Conservation (phyloP, 2,113 vertebrate species). For the Columba livia region DNA sequence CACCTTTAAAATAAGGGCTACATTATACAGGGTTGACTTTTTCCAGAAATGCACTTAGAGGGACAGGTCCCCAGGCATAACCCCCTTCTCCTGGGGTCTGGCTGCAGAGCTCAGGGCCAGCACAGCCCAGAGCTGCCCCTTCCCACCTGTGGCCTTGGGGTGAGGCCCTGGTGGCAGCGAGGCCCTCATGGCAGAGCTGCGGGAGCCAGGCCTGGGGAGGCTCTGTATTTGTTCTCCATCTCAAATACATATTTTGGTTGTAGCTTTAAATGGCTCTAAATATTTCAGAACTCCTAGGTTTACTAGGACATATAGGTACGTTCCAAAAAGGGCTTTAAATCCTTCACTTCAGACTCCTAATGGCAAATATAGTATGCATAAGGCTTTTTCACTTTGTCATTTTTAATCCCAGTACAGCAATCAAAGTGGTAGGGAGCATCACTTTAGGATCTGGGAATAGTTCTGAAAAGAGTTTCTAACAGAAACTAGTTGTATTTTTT, state of each 20-base stretch:
- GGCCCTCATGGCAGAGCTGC: accelerated
- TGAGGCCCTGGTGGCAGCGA: neutral
- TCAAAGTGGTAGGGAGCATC: neutral
- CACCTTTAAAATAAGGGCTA: neutral
- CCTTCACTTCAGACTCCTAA: neutral
- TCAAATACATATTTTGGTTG: neutral
- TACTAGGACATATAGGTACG: neutral
- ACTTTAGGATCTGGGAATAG: neutral
- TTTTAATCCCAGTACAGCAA: neutral
- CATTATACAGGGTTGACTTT: neutral
- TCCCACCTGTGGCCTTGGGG: neutral
- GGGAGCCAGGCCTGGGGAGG: accelerated
- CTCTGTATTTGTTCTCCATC: neutral
- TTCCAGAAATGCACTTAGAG: neutral
- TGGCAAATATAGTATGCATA: neutral
- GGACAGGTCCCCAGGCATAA: neutral
- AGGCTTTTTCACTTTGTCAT: neutral
- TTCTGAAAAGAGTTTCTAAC: neutral
- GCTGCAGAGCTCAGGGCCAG: neutral
- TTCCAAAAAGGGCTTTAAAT: neutral
- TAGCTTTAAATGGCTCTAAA: neutral
- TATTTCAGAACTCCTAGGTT: neutral
- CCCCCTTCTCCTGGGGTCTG: neutral
- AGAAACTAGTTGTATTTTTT: neutral
- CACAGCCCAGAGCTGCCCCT: neutral